Base-by-base conservation (phyloP, 2,888 invertebrate species). In the Alloplasta piceator region DNA sequence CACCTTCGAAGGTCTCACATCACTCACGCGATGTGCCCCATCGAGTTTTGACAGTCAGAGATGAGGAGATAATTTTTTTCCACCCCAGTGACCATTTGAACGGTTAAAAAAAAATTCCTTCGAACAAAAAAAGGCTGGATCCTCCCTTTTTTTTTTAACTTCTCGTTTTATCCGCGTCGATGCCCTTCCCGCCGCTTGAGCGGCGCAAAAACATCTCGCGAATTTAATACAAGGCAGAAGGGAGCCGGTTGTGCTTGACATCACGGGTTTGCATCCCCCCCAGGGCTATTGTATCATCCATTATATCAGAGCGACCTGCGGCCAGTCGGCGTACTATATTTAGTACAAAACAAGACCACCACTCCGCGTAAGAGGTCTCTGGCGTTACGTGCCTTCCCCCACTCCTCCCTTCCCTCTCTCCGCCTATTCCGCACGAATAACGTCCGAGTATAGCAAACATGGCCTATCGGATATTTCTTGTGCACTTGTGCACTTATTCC, bases 271-370 rank as follows among this genome's bases (percentile, higher is more conserved):
- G 66, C 50, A 64, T 76, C 72, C 39, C 78, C 26, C 74, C 56
- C 26, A 58, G 73, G 58, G 61, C 71, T 78, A 78, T 81, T 78
- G 81, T 81, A 81, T 81, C 81, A 81, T 78, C 78, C 81, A 81
- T 81, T 81, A 81, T 81, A 78, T 81, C 81, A 81, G 78, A 81
- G 75, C 68, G 74, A 74, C 48, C 71, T 26, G 26, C 26, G 56
- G 52, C 61, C 78, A 82, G 61, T 74, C 81, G 60, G 70, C 67
- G 60, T 48, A 43, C 55, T 50, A 60, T 78, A 71, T 43, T 9
- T 43, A 64, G 58, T 64, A 26, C 55, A 12, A 38, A 14, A 55
- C 64, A 55, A n/a, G 12, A 41, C 55, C 41, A 68, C 48, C 70
- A 75, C n/a, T 61, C 70, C 64, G 64, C 78, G 81, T 78, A 75